These are phyloP conservation scores for Silurus meridionalis DNA, from an alignment of 2,113 vertebrate species.

Conservation along the genomic window DNA sequence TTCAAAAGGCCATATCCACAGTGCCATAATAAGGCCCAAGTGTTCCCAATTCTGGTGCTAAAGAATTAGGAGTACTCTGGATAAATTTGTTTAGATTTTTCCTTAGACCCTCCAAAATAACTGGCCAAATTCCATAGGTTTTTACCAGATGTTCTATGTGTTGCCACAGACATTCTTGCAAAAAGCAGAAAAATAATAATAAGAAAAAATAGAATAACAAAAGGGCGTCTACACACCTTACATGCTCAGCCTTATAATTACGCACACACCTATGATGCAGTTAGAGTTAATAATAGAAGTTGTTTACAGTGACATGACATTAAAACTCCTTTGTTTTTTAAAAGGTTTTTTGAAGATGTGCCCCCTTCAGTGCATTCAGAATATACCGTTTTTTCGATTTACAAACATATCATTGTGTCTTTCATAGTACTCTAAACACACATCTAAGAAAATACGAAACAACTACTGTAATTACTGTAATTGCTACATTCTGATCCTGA, in stretches of 20 bases:
- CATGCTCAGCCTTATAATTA: background rate
- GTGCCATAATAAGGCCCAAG: too few relatives aligned
- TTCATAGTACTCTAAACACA: constrained; percentile 3
- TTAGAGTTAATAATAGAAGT: background rate
- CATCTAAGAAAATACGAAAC: background rate
- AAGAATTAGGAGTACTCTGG: too few relatives aligned
- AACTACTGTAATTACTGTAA: constrained; percentile 12
- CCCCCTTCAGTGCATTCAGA: background rate
- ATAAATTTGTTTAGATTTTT: too few relatives aligned
- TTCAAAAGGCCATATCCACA: too few relatives aligned
- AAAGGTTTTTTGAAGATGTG: constrained; percentile 8
- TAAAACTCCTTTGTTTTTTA: background rate
- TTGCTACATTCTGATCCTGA: constrained; percentile 26
- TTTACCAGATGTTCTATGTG: too few relatives aligned
- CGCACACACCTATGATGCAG: constrained; percentile 4
- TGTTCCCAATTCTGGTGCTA: too few relatives aligned
- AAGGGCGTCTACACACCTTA: too few relatives aligned
- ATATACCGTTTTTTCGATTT: constrained; percentile 5
- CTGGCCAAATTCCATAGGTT: too few relatives aligned
- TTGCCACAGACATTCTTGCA: too few relatives aligned
- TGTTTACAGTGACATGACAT: background rate
- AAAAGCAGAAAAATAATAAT: too few relatives aligned
- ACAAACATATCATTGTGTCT: constrained; percentile 10
- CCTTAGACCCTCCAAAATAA: too few relatives aligned
- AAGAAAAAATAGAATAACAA: too few relatives aligned